phyloP scores from a whole-genome alignment of 2,888 invertebrate genomes.

The Quadroppia sp. region DNA sequence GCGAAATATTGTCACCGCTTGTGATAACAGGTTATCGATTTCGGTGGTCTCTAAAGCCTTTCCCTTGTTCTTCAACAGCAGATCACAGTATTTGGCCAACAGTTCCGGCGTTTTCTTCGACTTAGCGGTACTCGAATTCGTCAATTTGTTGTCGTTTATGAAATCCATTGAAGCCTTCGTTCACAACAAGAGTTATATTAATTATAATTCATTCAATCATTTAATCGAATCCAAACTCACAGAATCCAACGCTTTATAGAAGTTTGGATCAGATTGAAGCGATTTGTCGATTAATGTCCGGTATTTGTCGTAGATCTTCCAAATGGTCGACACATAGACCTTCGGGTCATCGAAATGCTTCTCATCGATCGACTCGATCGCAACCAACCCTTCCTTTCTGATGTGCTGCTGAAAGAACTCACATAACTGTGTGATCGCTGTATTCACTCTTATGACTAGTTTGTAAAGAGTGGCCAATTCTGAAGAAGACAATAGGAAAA shows the following conservation, averaged over 20 bases:
- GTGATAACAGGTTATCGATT: slow-evolving; percentile 92
- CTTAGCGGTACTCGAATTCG: slow-evolving; percentile 69
- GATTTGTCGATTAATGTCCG: slow-evolving; percentile 57
- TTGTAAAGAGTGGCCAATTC: slow-evolving; percentile 94
- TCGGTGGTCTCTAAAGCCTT: slow-evolving; percentile 98
- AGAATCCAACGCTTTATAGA: slow-evolving; percentile 52
- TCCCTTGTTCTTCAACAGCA: slow-evolving; percentile 90
- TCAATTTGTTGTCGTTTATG: slow-evolving; percentile 94
- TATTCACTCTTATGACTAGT: slow-evolving; percentile 81
- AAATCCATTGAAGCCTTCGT: slow-evolving; percentile 87
- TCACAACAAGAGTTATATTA: too few species aligned
- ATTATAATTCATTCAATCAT: too few species aligned
- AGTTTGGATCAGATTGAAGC: background rate
- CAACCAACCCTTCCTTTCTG: slow-evolving; percentile 79
- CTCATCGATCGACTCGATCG: slow-evolving; percentile 89
- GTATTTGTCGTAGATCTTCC: slow-evolving; percentile 95
- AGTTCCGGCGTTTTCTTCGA: slow-evolving; percentile 86
- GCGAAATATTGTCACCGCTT: slow-evolving; percentile 95
- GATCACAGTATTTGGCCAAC: slow-evolving; percentile 94
- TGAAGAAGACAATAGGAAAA: background rate
- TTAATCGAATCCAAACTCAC: too few species aligned
- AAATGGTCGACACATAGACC: slow-evolving; percentile 88
- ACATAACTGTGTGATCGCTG: slow-evolving; percentile 82
- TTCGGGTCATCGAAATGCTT: slow-evolving; percentile 90
- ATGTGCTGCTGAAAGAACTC: slow-evolving; percentile 90